A percentile compares a stretch with the other conserved stretches of the same genome.
phyloP scores from a whole-genome alignment of 2,113 vertebrate genomes.

The Paraplagusia blochii region DNA sequence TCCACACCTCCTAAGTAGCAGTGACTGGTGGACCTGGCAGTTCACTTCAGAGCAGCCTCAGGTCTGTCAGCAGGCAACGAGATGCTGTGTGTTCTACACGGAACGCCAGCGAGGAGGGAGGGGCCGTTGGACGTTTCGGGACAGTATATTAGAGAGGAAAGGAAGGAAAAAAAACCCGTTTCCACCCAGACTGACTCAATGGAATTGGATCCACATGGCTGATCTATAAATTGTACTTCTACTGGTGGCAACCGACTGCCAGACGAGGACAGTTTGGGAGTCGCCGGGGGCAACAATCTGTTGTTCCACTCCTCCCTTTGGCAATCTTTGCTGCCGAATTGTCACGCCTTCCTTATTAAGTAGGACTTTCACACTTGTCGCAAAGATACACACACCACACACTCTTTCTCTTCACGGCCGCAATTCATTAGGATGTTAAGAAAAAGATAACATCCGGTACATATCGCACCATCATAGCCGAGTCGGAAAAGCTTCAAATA shows the following conservation, averaged over 20 bases:
- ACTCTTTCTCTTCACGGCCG: not conserved
- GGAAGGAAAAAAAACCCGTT: conserved; percentile 18
- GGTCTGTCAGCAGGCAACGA: conserved; percentile 46
- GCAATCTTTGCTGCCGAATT: conserved; percentile 32
- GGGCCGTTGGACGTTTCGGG: conserved; percentile 29
- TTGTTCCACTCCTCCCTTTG: conserved; percentile 47
- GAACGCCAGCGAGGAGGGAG: conserved; percentile 36
- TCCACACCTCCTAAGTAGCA: conserved; percentile 35
- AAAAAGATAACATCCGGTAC: no score
- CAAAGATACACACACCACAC: conserved; percentile 24
- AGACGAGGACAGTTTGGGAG: conserved; percentile 53
- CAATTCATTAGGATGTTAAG: not conserved
- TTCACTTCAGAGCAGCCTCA: conserved; percentile 33
- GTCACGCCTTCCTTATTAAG: conserved; percentile 34
- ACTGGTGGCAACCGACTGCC: conserved; percentile 44
- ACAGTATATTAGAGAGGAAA: conserved; percentile 12
- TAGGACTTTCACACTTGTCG: conserved; percentile 6
- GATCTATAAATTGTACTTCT: conserved; percentile 64
- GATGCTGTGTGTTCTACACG: conserved; percentile 53
- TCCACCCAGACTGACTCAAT: conserved; percentile 32
- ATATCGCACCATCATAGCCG: no score
- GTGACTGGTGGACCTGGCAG: conserved; percentile 22
- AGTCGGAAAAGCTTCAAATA: no score
- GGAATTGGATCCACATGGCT: conserved; percentile 31
- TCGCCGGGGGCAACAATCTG: conserved; percentile 72